Evolutionary conservation across 2,888 invertebrate species (phyloP), one percentile per base, ranked within the genome.

Genomic region (Melieria omissa): DNA sequence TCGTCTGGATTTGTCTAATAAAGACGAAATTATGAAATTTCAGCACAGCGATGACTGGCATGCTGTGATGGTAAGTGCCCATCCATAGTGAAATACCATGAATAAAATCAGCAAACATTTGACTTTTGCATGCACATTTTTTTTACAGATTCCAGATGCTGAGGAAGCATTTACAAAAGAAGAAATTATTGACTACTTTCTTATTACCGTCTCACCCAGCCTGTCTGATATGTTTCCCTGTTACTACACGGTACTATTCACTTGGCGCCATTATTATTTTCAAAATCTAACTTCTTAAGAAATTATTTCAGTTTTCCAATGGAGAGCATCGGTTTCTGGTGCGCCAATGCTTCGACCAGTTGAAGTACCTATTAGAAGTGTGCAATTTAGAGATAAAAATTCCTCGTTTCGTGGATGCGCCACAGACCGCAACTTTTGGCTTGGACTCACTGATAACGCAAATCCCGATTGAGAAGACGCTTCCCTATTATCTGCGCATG

Each of bases 211-310:
- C 4, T 78, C 81, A n/a, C 74, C 76, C 0, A 71, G 68, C 4
- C 60, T 79, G 2, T 77, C 80, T 49, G 84, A 84, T 52, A 78
- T 85, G 8, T 85, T 84, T 79, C 85, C 86, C 0, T 86, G 86
- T 66, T 83, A 86, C 72, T 84, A 86, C 69, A 82, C 81, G 76
- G 85, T 85, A 73, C 76, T 29, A 3, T 29, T 68, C 5, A 9
- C 0, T 0, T 14, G 16, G 4, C 1, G 4, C 0, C 4, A 12
- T 8, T 45, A 6, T 42, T 41, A 4, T 46, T 62, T 41, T 67
- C 42, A 57, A 44, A 1, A 49, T 4, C 12, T 45, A 63, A 57
- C 44, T 45, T n/a, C 42, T 63, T 44, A 60, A 68, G 16, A 1
- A n/a, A 29, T 41, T 4, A 54, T 46, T 64, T 9, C 61, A 85